Base-by-base conservation (phyloP, 2,888 invertebrate genomes). In the Amaurobius ferox region DNA sequence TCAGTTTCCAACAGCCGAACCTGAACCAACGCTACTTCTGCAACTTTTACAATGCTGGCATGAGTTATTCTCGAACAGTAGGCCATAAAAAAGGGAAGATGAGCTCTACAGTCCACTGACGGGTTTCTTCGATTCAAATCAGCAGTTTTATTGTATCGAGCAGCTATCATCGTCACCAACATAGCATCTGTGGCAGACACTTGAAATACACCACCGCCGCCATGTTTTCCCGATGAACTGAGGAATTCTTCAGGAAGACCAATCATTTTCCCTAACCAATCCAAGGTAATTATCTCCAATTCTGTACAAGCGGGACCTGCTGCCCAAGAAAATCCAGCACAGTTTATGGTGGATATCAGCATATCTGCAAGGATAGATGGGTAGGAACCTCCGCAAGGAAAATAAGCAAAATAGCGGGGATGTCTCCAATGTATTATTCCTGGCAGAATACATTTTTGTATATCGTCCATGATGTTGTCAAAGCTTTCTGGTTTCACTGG, bases 261-360 rank as follows among this genome's bases (percentile, higher is more conserved):
- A 61, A 99, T 95, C 95, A 98, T 96, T 92, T 98, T 97, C 0
- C 96, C 98, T 79, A 99, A 92, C 99, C 99, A 99, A 92, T 99
- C 98, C 96, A 98, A 97, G 0, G 98, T 96, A 29, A 99, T 96
- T 73, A 96, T 97, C 92, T 99, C 99, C 90, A 99, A 92, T 91
- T 99, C 99, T 0, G 99, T 99, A 89, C 97, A 97, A 0, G 97
- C 99, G 0, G 99, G 99, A 88, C 98, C 98, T 0, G 98, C 96
- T 0, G 98, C 98, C 97, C 97, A 90, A 3, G 62, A 39, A 32
- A 76, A 76, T 90, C 99, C 99, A 90, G 99, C 96, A 92, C 97
- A 97, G 62, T 98, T 98, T 86, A 99, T 96, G 29, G 97, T 98
- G 91, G 97, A 97, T 6, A 97, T 95, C 80, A 99, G 93, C 97